Evolutionary conservation across 2,797 vertebrate genomes (phyloP), one percentile per base, ranked within the genome.

Genomic region (Cossypha heuglini): DNA sequence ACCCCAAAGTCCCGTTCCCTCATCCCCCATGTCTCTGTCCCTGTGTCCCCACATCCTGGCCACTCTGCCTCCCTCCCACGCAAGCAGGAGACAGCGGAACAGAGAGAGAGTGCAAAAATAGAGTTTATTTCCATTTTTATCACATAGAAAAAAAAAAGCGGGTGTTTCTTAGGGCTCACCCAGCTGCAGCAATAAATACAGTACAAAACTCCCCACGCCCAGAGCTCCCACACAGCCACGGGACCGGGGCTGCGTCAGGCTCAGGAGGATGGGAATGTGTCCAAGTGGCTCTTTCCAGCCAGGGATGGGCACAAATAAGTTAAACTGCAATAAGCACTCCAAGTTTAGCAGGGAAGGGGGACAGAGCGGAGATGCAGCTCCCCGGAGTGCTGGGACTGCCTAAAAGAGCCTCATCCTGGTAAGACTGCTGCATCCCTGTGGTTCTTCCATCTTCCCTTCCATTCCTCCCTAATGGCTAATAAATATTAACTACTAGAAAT

Each of bases 101-200:
- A 37, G 20, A 59, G 59, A 59, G 12, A 16, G 29, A 77, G 25
- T 93, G 83, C 88, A 64, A 92, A 95, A 95, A 89, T 76, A 88
- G 77, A 86, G 18, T 96, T 93, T 89, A 92, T 92, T 96, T 90
- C 81, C 40, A 21, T 85, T 69, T 72, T 73, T 63, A 42, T 83
- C 15, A 11, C 57, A 7, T 48, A 92, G 46, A 22, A 45, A 45
- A 45, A 45, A 78, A 89, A 73, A 20, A 55, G 35, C 61, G 1
- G 5, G 45, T 51, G 13, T 77, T 67, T 49, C 61, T 49, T 28
- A 73, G 83, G 88, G 69, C 63, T 87, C 42, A 31, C 78, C 80
- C 89, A 88, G 81, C 49, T 51, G 73, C 66, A 57, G 77, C 63
- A 91, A 94, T 96, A 93, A 95, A 95, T 97, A 94, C 10, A 72